Conservation (phyloP, 1,140 invertebrate species). For the Oedothorax gibbosus region DNA sequence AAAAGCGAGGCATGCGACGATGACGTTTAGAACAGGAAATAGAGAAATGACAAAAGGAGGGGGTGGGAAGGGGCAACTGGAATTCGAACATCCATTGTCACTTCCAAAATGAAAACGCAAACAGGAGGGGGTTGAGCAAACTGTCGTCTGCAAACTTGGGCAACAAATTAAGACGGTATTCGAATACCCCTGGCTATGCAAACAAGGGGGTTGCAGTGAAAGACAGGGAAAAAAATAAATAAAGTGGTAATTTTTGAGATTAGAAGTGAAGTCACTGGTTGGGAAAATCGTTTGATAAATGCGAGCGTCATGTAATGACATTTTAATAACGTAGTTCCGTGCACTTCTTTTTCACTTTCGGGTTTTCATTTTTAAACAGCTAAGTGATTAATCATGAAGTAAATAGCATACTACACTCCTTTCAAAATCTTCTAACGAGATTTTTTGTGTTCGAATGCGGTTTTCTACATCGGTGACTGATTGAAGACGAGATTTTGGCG, state of each 20-base stretch:
- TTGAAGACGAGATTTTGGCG: background rate
- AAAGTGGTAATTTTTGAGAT: conserved; percentile 6
- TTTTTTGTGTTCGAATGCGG: conserved; percentile 2
- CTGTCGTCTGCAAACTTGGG: conserved; percentile 30
- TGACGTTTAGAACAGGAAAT: too few species aligned
- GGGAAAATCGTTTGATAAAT: conserved; percentile 44
- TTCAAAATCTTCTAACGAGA: background rate
- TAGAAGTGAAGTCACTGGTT: background rate
- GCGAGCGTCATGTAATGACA: conserved; percentile 36
- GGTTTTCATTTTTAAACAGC: conserved; percentile 13
- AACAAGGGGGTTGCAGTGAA: conserved; percentile 13
- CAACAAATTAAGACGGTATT: conserved; percentile 39
- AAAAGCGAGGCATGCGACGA: conserved; percentile 1
- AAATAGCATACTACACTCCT: background rate
- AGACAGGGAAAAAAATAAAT: background rate
- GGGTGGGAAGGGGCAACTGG: background rate
- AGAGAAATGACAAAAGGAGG: background rate
- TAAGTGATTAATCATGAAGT: conserved; percentile 46
- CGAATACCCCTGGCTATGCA: background rate
- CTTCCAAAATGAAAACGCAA: conserved; percentile 34
- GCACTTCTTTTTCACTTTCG: background rate
- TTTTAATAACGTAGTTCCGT: conserved; percentile 36
- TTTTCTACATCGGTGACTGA: background rate
- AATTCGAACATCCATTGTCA: conserved; percentile 10
- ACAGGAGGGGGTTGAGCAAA: conserved; percentile 16